Evolutionary conservation across 1,140 invertebrate species (phyloP), one percentile per base, ranked within the genome.

Genomic region (Lanistes nyassanus): DNA sequence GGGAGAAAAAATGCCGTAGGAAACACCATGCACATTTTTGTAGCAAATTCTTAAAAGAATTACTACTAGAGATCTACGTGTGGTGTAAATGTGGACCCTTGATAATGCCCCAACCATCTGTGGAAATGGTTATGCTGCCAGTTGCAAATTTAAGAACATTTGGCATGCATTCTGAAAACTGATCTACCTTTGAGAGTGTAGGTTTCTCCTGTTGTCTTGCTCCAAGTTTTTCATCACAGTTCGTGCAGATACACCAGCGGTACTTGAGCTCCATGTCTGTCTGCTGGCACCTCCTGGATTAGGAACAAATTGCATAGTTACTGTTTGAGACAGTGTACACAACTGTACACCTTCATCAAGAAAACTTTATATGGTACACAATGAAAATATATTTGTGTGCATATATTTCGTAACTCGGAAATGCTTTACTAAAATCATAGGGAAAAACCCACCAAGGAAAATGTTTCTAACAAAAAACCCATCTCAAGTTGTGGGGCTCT

Each of bases 231-330:
- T 19, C 34, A 42, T 42, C 39, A 67, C 65, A 9, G 65, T 42
- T 39, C 65, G 39, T n/a, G 65, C 16, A n/a, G 65, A 47, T 7
- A 67, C 65, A 23, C 62, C 62, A 34, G 62, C 13, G 9, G 62
- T 34, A 5, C 37, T 37, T 67, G 29, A 39, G 65, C 36, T 67
- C 21, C 36, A 7, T 42, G 21, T 7, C 36, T 37, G 37, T 37
- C n/a, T 37, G 37, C 5, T 0, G n/a, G 65, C n/a, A 42, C 34
- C 65, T 39, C 3, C 39, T 60, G 56, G 26, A 5, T 39, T 39
- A 23, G 23, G 4, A 0, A 39, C 19, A 42, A 67, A 13, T 6
- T 29, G 29, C 37, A 65, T 19, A 19, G 4, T 31, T 36, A 31
- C 11, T 23, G 37, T 7, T 7, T 21, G 23, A 39, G 23, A 39